Percentiles rank a stretch among this genome's conserved stretches.
Conservation (phyloP, 2,797 vertebrate genomes). For the Helarctos malayanus region DNA sequence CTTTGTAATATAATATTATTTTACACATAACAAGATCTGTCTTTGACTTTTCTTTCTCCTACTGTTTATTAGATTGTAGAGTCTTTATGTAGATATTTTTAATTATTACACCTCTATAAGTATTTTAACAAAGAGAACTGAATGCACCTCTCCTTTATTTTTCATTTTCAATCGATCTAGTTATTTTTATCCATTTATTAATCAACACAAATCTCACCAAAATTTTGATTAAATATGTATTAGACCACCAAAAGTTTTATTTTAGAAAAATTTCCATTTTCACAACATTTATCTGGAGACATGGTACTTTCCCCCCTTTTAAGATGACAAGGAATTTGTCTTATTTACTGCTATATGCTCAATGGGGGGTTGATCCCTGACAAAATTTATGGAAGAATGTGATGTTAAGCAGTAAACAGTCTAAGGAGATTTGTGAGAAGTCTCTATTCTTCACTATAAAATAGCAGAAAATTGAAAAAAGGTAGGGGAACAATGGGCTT, state of each 20-base stretch:
- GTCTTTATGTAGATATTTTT: neutral
- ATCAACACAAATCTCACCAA: neutral
- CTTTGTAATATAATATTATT: neutral
- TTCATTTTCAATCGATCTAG: slow-evolving; percentile 16
- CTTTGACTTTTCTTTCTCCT: neutral
- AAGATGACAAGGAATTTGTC: neutral
- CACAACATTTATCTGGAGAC: neutral
- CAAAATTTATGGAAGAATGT: slow-evolving; percentile 13
- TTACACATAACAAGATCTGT: neutral
- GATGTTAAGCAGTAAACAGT: neutral
- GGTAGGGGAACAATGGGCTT: neutral
- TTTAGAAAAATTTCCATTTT: slow-evolving; percentile 31
- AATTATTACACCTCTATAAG: neutral
- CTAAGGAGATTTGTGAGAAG: neutral
- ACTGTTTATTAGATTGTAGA: neutral
- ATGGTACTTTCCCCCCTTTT: slow-evolving; percentile 20
- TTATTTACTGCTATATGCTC: neutral
- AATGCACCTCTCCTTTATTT: neutral
- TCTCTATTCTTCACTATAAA: neutral
- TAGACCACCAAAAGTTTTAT: neutral
- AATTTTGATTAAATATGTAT: neutral
- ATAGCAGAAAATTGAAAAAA: neutral
- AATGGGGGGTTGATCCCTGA: neutral
- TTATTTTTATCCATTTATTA: neutral
- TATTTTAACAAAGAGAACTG: slow-evolving; percentile 20